phyloP scores from a whole-genome alignment of 2,113 vertebrate genomes.

The Anthoscopus minutus region DNA sequence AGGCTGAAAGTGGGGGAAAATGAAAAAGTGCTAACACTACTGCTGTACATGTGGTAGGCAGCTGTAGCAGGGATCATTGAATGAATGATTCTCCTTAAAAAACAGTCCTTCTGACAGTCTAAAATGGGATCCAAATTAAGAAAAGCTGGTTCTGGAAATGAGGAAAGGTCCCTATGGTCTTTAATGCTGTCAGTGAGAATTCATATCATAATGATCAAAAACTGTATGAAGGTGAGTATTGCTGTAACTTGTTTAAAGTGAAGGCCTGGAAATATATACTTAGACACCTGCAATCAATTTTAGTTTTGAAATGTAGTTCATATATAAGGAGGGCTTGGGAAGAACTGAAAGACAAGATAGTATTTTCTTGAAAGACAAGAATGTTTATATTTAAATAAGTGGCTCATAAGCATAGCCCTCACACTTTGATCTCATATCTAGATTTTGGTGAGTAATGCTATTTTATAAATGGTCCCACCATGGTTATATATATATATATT shows the following conservation, averaged over 20 bases:
- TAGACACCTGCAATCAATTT: conserved; percentile 66
- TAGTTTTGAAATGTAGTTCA: conserved; percentile 50
- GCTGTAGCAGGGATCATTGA: conserved; percentile 6
- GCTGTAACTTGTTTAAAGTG: conserved; percentile 23
- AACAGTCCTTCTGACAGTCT: background rate
- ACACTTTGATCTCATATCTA: background rate
- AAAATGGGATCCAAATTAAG: background rate
- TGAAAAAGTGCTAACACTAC: background rate
- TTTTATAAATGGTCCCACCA: background rate
- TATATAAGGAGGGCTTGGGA: background rate
- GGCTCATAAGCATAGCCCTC: background rate
- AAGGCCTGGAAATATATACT: conserved; percentile 38
- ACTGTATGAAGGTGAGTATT: background rate
- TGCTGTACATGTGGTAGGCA: conserved; percentile 15
- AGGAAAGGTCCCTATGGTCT: background rate
- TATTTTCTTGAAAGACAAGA: background rate
- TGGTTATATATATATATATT: background rate
- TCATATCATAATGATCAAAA: conserved; percentile 22
- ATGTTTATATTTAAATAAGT: background rate
- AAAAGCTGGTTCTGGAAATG: background rate
- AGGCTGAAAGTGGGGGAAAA: background rate
- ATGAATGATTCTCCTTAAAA: background rate
- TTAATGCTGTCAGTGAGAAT: background rate
- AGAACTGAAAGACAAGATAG: conserved; percentile 18
- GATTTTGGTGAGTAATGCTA: background rate